Percentiles rank a stretch among this genome's conserved stretches.
Conservation (phyloP, 2,888 invertebrate species). For the Dilophus febrilis region DNA sequence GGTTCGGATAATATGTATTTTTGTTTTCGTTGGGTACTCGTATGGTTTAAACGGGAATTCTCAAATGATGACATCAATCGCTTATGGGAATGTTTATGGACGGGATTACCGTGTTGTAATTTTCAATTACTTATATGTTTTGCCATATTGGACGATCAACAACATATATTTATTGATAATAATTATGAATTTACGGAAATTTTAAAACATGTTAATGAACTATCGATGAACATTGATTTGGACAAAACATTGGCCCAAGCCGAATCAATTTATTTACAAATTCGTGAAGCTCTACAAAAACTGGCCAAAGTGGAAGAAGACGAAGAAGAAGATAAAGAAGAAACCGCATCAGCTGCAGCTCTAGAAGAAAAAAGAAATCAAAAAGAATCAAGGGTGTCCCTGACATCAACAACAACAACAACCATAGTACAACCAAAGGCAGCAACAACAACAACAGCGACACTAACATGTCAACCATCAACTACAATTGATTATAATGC, state of each 20-base stretch:
- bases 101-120: conserved; percentile 81
- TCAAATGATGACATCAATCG: conserved; percentile 69
- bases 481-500: too few species aligned
- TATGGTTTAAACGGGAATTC: conserved; percentile 91
- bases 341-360: too few species aligned
- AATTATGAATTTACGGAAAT: conserved; percentile 93
- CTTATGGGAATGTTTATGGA: conserved; percentile 95
- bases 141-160: conserved; percentile 83
- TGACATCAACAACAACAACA: too few species aligned
- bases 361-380: too few species aligned
- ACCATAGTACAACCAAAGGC: too few species aligned
- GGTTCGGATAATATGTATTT: conserved; percentile 87
- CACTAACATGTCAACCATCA: too few species aligned
- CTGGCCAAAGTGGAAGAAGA: conserved; percentile 52
- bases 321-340: conserved; percentile 18
- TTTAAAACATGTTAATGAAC: conserved; percentile 89
- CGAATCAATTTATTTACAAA: conserved; percentile 83
- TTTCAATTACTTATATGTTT: conserved; percentile 88
- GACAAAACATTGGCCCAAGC: conserved; percentile 67
- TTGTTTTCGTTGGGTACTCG: conserved; percentile 95
- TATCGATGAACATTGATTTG: conserved; percentile 73
- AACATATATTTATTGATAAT: conserved; percentile 71
- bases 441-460: too few species aligned
- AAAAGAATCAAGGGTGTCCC: too few species aligned
- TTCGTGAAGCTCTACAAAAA: too few species aligned